These are phyloP conservation scores for Toxostoma redivivum DNA, from an alignment of 2,113 vertebrate species.

Conservation along the genomic window DNA sequence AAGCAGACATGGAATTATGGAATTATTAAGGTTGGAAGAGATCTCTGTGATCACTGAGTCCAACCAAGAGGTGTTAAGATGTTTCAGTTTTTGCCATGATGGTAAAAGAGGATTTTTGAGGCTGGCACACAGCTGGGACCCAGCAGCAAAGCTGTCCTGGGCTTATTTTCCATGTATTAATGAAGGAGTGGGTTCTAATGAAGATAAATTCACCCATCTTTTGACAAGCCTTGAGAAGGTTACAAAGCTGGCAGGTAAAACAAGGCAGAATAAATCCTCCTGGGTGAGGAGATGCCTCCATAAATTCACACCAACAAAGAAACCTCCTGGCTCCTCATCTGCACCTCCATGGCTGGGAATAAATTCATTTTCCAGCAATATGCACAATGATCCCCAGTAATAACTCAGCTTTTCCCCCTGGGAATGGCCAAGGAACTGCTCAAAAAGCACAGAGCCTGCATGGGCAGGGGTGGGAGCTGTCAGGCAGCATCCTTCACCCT, in stretches of 20 bases:
- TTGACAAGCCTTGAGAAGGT: not conserved
- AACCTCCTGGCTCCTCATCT: not conserved
- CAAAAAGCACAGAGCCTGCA: not conserved
- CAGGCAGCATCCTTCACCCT: slow-evolving; percentile 60
- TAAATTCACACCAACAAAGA: not conserved
- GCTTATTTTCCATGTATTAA: not conserved
- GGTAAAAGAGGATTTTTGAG: not conserved
- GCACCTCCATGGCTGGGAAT: not conserved
- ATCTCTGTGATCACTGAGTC: not conserved
- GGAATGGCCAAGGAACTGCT: not conserved
- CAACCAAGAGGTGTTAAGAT: not conserved
- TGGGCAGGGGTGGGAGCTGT: not conserved
- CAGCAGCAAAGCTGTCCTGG: not conserved
- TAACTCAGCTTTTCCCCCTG: not conserved
- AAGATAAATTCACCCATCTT: not conserved
- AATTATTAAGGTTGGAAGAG: not conserved
- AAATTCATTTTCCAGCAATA: not conserved
- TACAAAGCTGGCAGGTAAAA: not conserved
- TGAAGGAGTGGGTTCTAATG: not conserved
- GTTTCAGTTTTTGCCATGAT: accelerated
- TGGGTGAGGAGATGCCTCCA: not conserved
- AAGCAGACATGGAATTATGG: not conserved
- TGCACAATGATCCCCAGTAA: not conserved
- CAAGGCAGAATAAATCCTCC: not conserved
- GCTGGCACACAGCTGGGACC: not conserved